Base-by-base conservation (phyloP, 2,888 invertebrate species). In the Fragum whitleyi region DNA sequence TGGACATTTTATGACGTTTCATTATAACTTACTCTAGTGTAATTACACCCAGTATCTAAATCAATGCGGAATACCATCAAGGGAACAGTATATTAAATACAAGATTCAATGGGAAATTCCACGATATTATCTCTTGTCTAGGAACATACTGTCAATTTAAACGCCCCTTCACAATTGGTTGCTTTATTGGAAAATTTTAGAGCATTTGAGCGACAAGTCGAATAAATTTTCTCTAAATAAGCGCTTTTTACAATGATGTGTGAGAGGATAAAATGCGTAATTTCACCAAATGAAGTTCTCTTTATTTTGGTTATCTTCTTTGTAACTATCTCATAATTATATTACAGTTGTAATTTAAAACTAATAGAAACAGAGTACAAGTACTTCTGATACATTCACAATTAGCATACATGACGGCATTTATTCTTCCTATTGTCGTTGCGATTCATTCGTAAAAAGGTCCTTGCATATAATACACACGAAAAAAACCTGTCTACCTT, bases 11-110 rank as follows among this genome's bases (percentile, higher is more conserved):
- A 62, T 62, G 62, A 39, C 32, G 62, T 32, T 62, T 62, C 39
- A 36, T 62, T 62, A 36, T 62, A 39, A 36, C 36, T 62, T 62
- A 62, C 62, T 36, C 11, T 26, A 32, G 39, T 62, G 39, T 39
- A 62, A 62, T 62, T 39, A 62, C n/a, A 6, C 62, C 21, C 59
- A 6, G 32, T 62, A 29, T 23, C 62, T 62, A 62, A 62, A 62
- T 62, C 62, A 62, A 62, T 62, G 62, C 39, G 36, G 36, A 62
- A 62, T 9, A 62, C 19, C 21, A n/a, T 23, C 62, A 16, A 39
- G 62, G 62, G 62, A 62, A 36, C 29, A 36, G 62, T 36, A 62
- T 28, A 62, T 62, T 36, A 36, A 62, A 62, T 39, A 62, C 36
- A 26, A n/a, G 29, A 62, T 21, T 62, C 62, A 62, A 62, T 62